phyloP scores from a whole-genome alignment of 2,113 vertebrate species.

The Spea bombifrons region DNA sequence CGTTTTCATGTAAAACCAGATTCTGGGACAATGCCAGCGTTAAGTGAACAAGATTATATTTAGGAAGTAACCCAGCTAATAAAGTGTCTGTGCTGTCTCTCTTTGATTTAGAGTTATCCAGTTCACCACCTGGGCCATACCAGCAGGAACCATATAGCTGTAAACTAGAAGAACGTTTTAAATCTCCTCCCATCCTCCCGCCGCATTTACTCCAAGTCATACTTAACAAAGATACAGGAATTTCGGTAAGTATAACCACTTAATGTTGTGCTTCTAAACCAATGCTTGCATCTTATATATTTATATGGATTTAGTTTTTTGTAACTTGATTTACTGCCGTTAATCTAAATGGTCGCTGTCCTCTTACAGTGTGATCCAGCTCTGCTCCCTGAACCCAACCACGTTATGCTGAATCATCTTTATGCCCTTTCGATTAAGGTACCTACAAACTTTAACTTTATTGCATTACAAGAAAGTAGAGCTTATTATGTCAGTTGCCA shows the following conservation, averaged over 20 bases:
- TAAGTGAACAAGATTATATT: too few relatives aligned
- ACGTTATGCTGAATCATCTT: constrained; percentile 96
- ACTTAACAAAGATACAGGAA: constrained; percentile 94
- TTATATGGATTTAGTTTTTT: too few relatives aligned
- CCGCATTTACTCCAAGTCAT: constrained; percentile 96
- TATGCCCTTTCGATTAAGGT: constrained; percentile 97
- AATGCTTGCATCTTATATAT: background rate
- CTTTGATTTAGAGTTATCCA: constrained; percentile 79
- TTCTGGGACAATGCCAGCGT: too few relatives aligned
- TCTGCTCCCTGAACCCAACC: constrained; percentile 95
- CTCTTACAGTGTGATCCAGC: constrained; percentile 87
- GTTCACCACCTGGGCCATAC: constrained; percentile 92
- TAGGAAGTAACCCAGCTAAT: too few relatives aligned
- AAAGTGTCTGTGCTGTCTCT: background rate
- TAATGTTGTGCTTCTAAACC: background rate
- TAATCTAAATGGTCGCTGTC: background rate
- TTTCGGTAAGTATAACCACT: constrained; percentile 80
- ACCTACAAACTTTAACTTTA: background rate
- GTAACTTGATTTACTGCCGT: too few relatives aligned
- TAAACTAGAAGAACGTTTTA: constrained; percentile 84
- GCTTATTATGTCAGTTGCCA: background rate
- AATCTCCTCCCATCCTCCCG: constrained; percentile 86
- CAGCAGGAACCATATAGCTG: constrained; percentile 84
- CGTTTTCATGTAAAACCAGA: too few relatives aligned
- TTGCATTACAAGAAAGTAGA: background rate